Evolutionary conservation across 1,140 invertebrate species (phyloP), one percentile per base, ranked within the genome.

Genomic region (Proctacanthus coquilletti): DNA sequence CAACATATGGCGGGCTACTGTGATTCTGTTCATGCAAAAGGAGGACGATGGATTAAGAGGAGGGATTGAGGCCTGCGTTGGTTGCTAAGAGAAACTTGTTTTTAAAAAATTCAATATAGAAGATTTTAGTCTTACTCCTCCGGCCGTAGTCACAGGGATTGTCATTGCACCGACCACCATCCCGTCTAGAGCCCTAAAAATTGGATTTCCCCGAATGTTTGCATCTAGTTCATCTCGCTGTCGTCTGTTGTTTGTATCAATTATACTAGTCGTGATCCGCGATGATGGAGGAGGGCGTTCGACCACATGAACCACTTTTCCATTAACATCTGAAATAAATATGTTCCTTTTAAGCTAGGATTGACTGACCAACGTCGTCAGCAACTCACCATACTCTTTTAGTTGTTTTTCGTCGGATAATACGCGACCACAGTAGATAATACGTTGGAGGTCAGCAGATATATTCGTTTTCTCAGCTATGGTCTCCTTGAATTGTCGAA

Each of bases 251-350:
- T 46, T 48, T 47, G 53, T 51, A 5, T 49, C 45, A n/a, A n/a
- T n/a, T n/a, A n/a, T n/a, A n/a, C n/a, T n/a, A n/a, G 58, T 50
- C 15, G 53, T 53, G 43, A 45, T 20, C 19, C 53, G 47, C 29
- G 53, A 44, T 13, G 52, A 54, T 29, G 70, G 69, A 14, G 86
- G 85, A 4, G 84, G 75, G 21, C 84, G 66, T 62, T 91, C 82
- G n/a, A 94, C 91, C 50, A 96, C 70, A 60, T 96, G 91, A 33
- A 96, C 73, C 13, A 89, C 87, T 65, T 93, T 93, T 2, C 83
- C 85, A 63, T 89, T 70, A 9, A 94, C 78, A 73, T 87, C 89
- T 92, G 52, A 4, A 47, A 38, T 18, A 5, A 30, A 6, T 4
- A 23, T 39, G n/a, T 39, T 21, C 25, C 19, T 35, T 13, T 35